phyloP scores from a whole-genome alignment of 2,797 vertebrate genomes.

The Antrozous pallidus region DNA sequence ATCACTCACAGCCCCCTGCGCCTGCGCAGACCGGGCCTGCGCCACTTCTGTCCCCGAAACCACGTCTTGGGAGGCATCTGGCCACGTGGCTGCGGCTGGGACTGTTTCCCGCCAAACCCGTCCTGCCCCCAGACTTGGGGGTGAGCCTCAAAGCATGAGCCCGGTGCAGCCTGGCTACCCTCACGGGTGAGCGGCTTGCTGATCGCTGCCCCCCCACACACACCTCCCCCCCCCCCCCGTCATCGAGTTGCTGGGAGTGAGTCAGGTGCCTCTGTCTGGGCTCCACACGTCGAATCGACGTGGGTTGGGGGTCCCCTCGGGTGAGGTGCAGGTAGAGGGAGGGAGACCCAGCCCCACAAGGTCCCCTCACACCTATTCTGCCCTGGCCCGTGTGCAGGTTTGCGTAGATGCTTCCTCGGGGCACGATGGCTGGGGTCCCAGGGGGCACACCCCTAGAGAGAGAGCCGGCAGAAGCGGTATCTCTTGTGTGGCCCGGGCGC shows the following conservation, averaged over 20 bases:
- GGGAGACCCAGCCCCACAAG: background rate
- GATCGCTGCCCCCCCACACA: slow-evolving; percentile 87
- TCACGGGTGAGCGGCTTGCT: slow-evolving; percentile 87
- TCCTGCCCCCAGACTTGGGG: no score
- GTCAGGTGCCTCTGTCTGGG: slow-evolving; percentile 67
- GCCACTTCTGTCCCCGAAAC: fast-evolving
- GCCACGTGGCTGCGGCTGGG: background rate
- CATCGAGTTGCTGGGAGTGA: slow-evolving; percentile 96
- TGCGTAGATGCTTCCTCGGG: background rate
- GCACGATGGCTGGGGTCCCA: background rate
- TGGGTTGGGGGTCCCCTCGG: background rate
- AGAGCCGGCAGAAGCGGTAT: background rate
- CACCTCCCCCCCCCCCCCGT: no score
- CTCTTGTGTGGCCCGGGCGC: background rate
- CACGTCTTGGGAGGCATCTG: fast-evolving
- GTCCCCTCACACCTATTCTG: background rate
- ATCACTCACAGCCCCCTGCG: no score
- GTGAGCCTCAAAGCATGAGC: background rate
- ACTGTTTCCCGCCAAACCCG: background rate
- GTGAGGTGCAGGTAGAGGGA: background rate
- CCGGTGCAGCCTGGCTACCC: slow-evolving; percentile 78
- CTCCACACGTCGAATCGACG: no score
- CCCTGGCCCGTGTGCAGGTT: background rate
- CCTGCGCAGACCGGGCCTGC: background rate
- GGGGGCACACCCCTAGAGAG: background rate